Base-by-base conservation (phyloP, 2,888 invertebrate genomes). In the Drepana falcataria region DNA sequence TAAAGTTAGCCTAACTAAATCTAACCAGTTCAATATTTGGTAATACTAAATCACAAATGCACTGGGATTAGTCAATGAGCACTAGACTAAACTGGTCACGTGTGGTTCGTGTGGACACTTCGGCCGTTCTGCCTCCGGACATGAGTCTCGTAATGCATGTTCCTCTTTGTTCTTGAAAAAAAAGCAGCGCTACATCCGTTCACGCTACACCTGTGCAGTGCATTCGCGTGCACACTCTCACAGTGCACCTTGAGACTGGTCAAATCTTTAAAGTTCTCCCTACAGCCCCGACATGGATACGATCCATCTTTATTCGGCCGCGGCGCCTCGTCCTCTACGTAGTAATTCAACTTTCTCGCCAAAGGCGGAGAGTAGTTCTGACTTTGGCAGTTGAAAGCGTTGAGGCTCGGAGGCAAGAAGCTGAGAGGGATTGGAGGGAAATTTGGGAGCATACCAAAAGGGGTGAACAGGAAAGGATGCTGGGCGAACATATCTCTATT, bases 171-270 rank as follows among this genome's bases (percentile, higher is more conserved):
- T 66, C 95, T 92, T 7, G 96, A 95, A 59, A 95, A 94, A 84
- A 96, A 96, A 51, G 95, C 94, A 68, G 95, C 94, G 52, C 93
- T 94, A 83, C 96, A 96, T 9, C 95, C 95, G 56, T 92, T 93
- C 52, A 95, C 91, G n/a, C 94, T 94, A 85, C 96, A 96, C 60
- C 93, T 92, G 70, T 94, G 94, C 85, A 95, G 93, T 56, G 95
- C 94, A 56, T 93, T 92, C 41, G 90, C 79, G 75, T 96, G 96
- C 52, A 92, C 85, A 60, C 89, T 92, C 80, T 95, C 95, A 85
- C 95, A 95, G 83, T 96, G 96, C 64, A 94, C 93, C 77, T 95
- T 94, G 60, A 95, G 85, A 52, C 92, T 91, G 21, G 91, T 80
- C 51, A 93, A 83, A 71, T 94, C 94, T 62, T 92, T 92, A 73